Base-by-base conservation (phyloP, 2,797 vertebrate species). In the Vireo griseus region DNA sequence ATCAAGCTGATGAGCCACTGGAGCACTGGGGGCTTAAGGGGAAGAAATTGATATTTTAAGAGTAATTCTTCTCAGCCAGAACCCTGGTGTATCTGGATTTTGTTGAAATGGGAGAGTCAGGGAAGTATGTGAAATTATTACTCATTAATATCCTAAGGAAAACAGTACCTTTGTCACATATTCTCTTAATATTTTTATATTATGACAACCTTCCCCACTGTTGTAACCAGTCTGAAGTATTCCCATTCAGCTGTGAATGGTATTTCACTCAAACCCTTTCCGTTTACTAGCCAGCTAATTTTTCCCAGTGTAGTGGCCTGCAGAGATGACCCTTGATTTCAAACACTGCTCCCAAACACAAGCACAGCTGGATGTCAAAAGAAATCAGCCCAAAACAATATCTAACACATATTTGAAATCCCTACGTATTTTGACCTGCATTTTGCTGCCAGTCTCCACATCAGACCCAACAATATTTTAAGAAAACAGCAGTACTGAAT, bases 311-410 rank as follows among this genome's bases (percentile, higher is more conserved):
- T 50, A 78, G 50, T 67, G 91, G 67, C 95, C 95, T 96, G 78
- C 87, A 90, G 96, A 96, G 92, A 65, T 90, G 55, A 95, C 80
- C 76, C 81, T 69, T 86, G 68, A 80, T 96, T 96, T 96, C 93
- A 96, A 84, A 73, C 31, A 78, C 61, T 86, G n/a, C 72, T 93
- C 94, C 89, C 87, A 96, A 95, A 87, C 3, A n/a, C 58, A 95
- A 87, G 76, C 86, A 74, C 96, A 91, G 91, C 91, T 92, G 96
- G 95, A 94, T 71, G 80, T 66, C 89, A 86, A 57, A 89, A 94
- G 77, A 87, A 94, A 86, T 92, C 86, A 95, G 61, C 37, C 51
- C 85, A 47, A 68, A 58, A 68, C 28, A 54, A 73, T 93, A 96
- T 90, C 80, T 91, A 90, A 91, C 92, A 59, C 45, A 68, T 88